phyloP scores from a whole-genome alignment of 2,888 invertebrate species.

The Dynastes grantii region DNA sequence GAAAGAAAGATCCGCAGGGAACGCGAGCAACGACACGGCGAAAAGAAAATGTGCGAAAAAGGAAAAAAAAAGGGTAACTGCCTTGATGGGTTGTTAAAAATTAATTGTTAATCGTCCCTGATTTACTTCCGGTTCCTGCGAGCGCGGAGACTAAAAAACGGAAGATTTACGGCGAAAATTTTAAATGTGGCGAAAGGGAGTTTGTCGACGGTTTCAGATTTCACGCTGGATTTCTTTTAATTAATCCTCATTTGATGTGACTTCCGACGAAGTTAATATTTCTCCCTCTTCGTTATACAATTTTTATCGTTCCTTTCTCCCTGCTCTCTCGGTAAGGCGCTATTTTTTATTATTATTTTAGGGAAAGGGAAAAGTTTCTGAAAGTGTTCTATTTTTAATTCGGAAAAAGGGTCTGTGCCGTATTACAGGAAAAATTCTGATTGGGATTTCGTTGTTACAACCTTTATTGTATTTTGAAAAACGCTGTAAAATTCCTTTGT shows the following conservation, averaged over 20 bases:
- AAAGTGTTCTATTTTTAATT: slow-evolving; percentile 40
- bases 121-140: slow-evolving; percentile 27
- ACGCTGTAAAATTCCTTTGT: too few species aligned
- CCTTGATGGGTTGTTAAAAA: slow-evolving; percentile 27
- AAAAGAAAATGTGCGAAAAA: background rate
- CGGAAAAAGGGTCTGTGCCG: background rate
- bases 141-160: slow-evolving; percentile 9
- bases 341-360: slow-evolving; percentile 22
- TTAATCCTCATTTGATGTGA: slow-evolving; percentile 43
- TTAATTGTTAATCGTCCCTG: slow-evolving; percentile 45
- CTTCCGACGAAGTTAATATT: slow-evolving; percentile 41
- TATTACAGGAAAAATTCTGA: slow-evolving; percentile 14
- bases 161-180: slow-evolving; percentile 33
- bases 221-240: slow-evolving; percentile 43
- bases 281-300: slow-evolving; percentile 16
- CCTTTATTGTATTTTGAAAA: background rate
- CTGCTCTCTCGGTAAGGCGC: background rate
- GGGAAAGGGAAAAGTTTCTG: slow-evolving; percentile 2
- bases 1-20: background rate
- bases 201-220: slow-evolving; percentile 33
- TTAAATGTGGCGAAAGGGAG: slow-evolving; percentile 34
- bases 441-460: slow-evolving; percentile 11
- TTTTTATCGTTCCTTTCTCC: slow-evolving; percentile 16
- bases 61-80: slow-evolving; percentile 28
- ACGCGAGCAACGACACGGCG: background rate